phyloP scores from a whole-genome alignment of 2,888 invertebrate genomes.

The Apocheima hispidaria region DNA sequence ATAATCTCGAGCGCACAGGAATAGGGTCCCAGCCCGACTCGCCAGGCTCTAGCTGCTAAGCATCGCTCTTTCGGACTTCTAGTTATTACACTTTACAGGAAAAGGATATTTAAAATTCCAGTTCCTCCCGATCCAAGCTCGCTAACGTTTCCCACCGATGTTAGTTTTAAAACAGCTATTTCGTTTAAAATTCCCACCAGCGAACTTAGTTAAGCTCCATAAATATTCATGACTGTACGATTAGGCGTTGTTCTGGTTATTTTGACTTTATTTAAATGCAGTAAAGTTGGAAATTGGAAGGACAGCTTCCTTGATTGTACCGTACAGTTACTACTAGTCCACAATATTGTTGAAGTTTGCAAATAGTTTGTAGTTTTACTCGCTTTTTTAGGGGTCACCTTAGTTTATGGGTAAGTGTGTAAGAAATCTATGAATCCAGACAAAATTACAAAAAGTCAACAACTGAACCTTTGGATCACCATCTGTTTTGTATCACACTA shows the following conservation, averaged over 20 bases:
- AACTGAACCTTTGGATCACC: too few species aligned
- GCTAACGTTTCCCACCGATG: not conserved
- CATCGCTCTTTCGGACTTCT: not conserved
- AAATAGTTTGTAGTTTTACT: conserved; percentile 1
- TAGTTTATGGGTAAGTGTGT: not conserved
- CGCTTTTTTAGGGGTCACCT: not conserved
- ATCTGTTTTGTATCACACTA: too few species aligned
- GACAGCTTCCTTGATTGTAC: conserved; percentile 11
- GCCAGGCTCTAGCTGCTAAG: not conserved
- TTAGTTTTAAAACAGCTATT: conserved; percentile 21
- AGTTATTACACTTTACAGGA: not conserved
- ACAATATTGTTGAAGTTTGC: conserved; percentile 3
- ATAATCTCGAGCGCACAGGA: too few species aligned
- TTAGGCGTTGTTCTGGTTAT: not conserved
- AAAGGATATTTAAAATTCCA: conserved; percentile 10
- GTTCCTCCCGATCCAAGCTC: not conserved
- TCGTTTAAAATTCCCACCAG: conserved; percentile 23
- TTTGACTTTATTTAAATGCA: conserved; percentile 2
- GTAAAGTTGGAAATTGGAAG: conserved; percentile 4
- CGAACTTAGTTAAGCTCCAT: conserved; percentile 18
- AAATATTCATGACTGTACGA: conserved; percentile 22
- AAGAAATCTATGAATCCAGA: too few species aligned
- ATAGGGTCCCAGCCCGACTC: too few species aligned
- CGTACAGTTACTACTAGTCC: too few species aligned
- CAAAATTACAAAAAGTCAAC: too few species aligned